Base-by-base conservation (phyloP, 2,888 invertebrate genomes). In the Ephialtes manifestator region DNA sequence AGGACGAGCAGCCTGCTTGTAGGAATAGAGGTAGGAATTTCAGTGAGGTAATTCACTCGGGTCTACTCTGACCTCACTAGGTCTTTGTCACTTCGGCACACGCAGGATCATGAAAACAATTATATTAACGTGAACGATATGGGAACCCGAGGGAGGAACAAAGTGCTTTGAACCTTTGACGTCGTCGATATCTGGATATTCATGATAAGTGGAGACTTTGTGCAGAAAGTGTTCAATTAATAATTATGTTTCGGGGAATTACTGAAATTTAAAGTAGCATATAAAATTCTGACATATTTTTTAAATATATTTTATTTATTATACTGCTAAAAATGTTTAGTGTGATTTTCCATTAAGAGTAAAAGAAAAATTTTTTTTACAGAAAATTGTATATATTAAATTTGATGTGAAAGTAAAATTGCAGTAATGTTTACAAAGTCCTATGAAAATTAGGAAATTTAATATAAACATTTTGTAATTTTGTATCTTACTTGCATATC, bases 91-190 rank as follows among this genome's bases (percentile, higher is more conserved):
- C 72, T 60, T 58, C 51, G 20, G 28, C 63, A 39, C 20, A 43
- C 55, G 46, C 11, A n/a, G 67, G 46, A 81, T 75, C 55, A 68
- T n/a, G 58, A 74, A 68, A 67, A 81, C 68, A 81, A 81, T 81
- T 75, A 15, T 68, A 81, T 75, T 75, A 81, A 67, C 35, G 31
- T 15, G 39, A 67, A 67, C 43, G 20, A 3, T 63, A 65, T 10
- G 18, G 48, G 51, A 13, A 2, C 46, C n/a, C 15, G 20, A 80
- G 35, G 31, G 31, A 46, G 20, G 24, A 24, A 24, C 68, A 68
- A 67, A 68, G 48, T 63, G 39, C 53, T 78, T 70, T 65, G 78
- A 60, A 43, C 24, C 55, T 11, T 58, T 10, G 39, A 10, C 39
- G n/a, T 43, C 43, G 8, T 15, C 39, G 39, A 53, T 31, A 18